Conservation (phyloP, 35 echinoderm and acorn worm species). For the Chiridota heheva region DNA sequence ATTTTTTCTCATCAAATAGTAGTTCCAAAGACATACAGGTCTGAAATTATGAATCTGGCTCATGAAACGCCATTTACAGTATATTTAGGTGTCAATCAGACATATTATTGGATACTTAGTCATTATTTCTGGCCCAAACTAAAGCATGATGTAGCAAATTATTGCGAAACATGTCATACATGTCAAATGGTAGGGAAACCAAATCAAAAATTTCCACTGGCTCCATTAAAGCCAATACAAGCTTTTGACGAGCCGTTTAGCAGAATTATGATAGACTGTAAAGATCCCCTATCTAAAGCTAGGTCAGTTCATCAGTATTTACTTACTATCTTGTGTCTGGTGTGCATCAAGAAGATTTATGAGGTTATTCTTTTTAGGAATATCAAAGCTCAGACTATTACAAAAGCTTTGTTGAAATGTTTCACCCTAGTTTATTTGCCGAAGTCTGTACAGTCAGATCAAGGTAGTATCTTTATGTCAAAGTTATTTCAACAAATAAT, state of each 20-base stretch:
- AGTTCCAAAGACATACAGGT: constrained; percentile 27
- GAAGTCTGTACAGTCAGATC: constrained; percentile 15
- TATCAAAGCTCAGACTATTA: neutral
- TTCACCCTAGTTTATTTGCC: neutral
- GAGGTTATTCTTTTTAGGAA: constrained; percentile 5
- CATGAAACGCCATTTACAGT: constrained; percentile 24
- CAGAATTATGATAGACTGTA: constrained; percentile 25
- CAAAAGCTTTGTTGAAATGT: neutral
- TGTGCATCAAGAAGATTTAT: neutral
- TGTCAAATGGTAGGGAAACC: constrained; percentile 29
- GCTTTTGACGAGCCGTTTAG: constrained; percentile 25
- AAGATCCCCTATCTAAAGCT: neutral
- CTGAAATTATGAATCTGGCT: constrained; percentile 26
- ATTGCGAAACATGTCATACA: constrained; percentile 22
- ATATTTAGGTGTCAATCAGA: constrained; percentile 36
- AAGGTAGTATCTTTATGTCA: too few species aligned
- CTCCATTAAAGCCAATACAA: constrained; percentile 9
- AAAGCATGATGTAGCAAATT: neutral
- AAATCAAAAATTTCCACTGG: neutral
- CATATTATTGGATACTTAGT: neutral
- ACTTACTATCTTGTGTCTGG: constrained; percentile 19
- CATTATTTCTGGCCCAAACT: constrained; percentile 34
- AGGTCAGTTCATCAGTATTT: constrained; percentile 14
- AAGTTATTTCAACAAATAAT: constrained; percentile 19
- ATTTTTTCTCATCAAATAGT: constrained; percentile 26